phyloP scores from a whole-genome alignment of 2,113 vertebrate genomes.

The Arenaria interpres region DNA sequence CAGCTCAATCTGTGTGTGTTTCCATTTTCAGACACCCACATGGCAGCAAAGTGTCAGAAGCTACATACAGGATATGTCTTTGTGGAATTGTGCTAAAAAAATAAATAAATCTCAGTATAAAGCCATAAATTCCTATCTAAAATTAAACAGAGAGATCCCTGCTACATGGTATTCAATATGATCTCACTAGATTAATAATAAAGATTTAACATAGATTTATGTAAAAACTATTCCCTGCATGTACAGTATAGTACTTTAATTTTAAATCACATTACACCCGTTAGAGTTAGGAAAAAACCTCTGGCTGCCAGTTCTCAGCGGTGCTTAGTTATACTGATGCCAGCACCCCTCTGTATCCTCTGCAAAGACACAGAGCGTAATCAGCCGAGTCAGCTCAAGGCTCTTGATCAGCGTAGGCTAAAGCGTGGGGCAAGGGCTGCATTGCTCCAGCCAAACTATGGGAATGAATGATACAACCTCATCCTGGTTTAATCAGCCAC shows the following conservation, averaged over 20 bases:
- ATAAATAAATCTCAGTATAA: background rate
- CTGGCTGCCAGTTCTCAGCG: background rate
- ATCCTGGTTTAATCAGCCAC: background rate
- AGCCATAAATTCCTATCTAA: background rate
- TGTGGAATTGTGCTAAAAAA: background rate
- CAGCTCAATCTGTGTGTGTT: background rate
- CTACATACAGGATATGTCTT: background rate
- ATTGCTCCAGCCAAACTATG: background rate
- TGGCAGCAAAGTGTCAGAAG: background rate
- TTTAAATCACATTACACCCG: background rate
- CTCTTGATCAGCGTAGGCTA: rapidly evolving
- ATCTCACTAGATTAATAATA: background rate
- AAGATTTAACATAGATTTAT: background rate
- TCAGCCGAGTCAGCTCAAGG: background rate
- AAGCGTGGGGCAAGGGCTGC: background rate
- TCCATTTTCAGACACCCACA: background rate
- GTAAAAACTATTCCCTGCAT: background rate
- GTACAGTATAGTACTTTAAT: background rate
- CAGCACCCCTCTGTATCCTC: background rate
- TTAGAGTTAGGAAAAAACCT: background rate
- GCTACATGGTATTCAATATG: background rate
- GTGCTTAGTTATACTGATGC: too few relatives aligned
- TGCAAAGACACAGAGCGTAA: rapidly evolving
- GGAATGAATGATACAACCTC: background rate
- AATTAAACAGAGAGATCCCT: background rate